Evolutionary conservation across 1,140 invertebrate species (phyloP).

Genomic region (Rhopalosiphum padi): DNA sequence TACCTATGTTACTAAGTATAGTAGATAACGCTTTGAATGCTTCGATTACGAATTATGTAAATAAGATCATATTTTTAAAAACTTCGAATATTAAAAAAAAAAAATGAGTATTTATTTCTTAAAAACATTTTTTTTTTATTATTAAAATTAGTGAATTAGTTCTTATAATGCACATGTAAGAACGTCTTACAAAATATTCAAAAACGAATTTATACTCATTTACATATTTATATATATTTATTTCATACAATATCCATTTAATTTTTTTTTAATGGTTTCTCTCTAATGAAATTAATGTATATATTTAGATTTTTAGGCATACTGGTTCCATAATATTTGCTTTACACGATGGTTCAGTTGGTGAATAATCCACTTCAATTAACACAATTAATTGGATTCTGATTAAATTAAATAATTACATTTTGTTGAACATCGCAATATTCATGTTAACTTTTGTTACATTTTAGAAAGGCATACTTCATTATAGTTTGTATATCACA

Average conservation of each 20-base stretch:
- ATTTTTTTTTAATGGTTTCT: not conserved
- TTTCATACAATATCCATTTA: not conserved
- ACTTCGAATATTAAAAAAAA: too few species aligned
- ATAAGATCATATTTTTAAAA: too few species aligned
- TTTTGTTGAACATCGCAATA: not conserved
- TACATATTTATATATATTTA: not conserved
- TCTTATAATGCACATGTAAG: too few species aligned
- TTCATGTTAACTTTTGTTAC: not conserved
- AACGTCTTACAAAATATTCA: not conserved
- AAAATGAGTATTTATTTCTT: not conserved
- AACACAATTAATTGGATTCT: not conserved
- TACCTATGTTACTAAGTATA: not conserved
- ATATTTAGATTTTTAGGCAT: not conserved
- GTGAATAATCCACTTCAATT: not conserved
- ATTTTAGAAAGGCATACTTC: not conserved
- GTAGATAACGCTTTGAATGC: too few species aligned
- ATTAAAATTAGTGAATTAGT: not conserved
- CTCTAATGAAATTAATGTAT: not conserved
- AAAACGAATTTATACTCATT: not conserved
- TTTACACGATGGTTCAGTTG: not conserved
- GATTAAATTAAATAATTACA: not conserved
- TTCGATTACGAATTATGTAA: too few species aligned
- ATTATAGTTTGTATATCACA: not conserved
- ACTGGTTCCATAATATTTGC: not conserved
- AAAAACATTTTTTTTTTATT: not conserved